phyloP scores from a whole-genome alignment of 1,140 invertebrate genomes.

The Cydia fagiglandana region DNA sequence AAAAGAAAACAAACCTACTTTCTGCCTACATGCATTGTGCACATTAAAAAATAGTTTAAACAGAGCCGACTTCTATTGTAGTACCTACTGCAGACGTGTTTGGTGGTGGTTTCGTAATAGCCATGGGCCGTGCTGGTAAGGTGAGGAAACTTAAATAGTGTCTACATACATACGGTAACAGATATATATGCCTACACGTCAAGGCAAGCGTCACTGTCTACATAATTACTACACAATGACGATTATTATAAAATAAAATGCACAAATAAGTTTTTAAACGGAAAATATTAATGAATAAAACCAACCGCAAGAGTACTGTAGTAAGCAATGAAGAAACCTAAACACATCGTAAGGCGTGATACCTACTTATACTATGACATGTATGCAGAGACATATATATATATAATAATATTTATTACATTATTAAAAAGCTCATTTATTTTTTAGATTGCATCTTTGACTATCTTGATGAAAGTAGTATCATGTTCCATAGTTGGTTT shows the following conservation, averaged over 20 bases:
- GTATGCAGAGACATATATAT: too few relatives aligned
- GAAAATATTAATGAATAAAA: too few relatives aligned
- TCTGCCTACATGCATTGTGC: background rate
- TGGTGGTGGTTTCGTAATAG: background rate
- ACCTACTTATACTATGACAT: too few relatives aligned
- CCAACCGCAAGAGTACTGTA: too few relatives aligned
- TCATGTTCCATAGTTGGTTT: slow-evolving; percentile 50
- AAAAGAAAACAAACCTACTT: background rate
- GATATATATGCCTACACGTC: background rate
- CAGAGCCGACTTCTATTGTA: background rate
- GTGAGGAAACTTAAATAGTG: background rate
- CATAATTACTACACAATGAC: too few relatives aligned
- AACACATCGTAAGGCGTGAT: too few relatives aligned
- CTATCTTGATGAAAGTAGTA: slow-evolving; percentile 21
- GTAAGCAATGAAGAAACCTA: too few relatives aligned
- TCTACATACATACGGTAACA: background rate
- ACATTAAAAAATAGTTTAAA: background rate
- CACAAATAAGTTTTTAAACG: too few relatives aligned
- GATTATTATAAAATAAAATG: too few relatives aligned
- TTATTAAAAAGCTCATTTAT: too few relatives aligned
- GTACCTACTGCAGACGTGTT: background rate
- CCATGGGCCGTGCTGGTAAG: background rate
- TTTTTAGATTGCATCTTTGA: background rate
- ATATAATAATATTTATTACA: too few relatives aligned
- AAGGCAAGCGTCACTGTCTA: background rate